Evolutionary conservation across 2,888 invertebrate species (phyloP), one percentile per base, ranked within the genome.

Genomic region (Melipona beecheii): DNA sequence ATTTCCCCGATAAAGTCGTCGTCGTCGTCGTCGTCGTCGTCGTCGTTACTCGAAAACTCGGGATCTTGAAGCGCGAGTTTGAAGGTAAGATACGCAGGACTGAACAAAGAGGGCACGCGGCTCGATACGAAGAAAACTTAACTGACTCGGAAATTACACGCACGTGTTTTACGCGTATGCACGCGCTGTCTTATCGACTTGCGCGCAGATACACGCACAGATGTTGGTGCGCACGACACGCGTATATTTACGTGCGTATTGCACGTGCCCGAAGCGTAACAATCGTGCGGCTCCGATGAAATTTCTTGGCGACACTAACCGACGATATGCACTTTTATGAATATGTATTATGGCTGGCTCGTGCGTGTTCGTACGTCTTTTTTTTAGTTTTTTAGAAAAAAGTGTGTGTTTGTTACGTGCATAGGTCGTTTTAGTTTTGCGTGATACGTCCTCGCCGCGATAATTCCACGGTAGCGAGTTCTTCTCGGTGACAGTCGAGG

Each of bases 401-500:
- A 31, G 19, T 64, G 27, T 64, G 27, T 17, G 9, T 21, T 21
- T 31, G 24, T 60, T 13, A 31, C 27, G 27, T 36, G 11, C 21
- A 27, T 24, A 36, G 24, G 21, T 52, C n/a, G n/a, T 31, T 62
- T n/a, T 49, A 27, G 43, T 62, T 60, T 62, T 52, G 36, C 64
- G 43, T 19, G 52, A 50, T 36, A 11, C n/a, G 65, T 60, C 52
- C 31, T 21, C 21, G 13, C 9, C 9, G 19, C 21, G 36, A 68
- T 66, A 43, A 62, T 76, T 70, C 21, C 36, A 58, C 19, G 71
- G 52, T 27, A 24, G 74, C 24, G 60, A 76, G 56, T 72, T 62
- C 78, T 72, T 62, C 78, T 70, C 83, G 81, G 86, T 78, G 90
- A 89, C 89, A 87, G 90, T 91, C 89, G 87, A 86, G 88, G 79